phyloP scores from a whole-genome alignment of 2,888 invertebrate genomes.

The Zaprionus obscuricornis region DNA sequence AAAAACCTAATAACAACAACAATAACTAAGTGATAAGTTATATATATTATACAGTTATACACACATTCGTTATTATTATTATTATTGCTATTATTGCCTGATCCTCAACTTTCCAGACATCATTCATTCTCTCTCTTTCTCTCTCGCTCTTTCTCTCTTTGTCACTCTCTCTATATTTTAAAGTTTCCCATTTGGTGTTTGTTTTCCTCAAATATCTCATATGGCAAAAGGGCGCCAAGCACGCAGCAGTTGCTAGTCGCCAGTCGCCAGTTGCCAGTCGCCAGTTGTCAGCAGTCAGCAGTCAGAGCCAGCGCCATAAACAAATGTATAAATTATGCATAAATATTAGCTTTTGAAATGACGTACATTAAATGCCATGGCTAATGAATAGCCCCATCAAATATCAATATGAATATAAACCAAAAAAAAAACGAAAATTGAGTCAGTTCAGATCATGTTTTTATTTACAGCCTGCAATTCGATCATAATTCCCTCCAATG shows the following conservation, averaged over 20 bases:
- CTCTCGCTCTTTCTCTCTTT: too few relatives aligned
- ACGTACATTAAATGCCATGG: too few relatives aligned
- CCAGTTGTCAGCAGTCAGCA: too few relatives aligned
- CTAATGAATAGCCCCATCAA: too few relatives aligned
- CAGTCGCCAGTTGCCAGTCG: too few relatives aligned
- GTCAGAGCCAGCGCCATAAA: constrained; percentile 43
- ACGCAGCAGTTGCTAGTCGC: too few relatives aligned
- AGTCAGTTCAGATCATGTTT: constrained; percentile 26
- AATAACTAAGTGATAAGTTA: constrained; percentile 12
- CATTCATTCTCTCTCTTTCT: too few relatives aligned
- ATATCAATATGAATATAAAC: too few relatives aligned
- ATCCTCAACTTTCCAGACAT: constrained; percentile 3
- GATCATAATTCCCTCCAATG: too few relatives aligned
- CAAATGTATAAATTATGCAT: constrained; percentile 51
- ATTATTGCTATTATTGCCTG: too few relatives aligned
- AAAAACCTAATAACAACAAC: constrained; percentile 10
- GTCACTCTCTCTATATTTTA: too few relatives aligned
- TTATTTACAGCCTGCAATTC: neutral
- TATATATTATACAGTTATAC: neutral
- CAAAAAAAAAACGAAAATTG: neutral
- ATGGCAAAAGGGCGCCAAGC: constrained; percentile 40
- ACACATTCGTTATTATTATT: neutral
- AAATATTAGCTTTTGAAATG: constrained; percentile 33
- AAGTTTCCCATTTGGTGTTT: neutral
- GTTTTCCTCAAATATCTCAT: constrained; percentile 22